Conservation (phyloP, 2,888 invertebrate species). For the Deilephila elpenor region DNA sequence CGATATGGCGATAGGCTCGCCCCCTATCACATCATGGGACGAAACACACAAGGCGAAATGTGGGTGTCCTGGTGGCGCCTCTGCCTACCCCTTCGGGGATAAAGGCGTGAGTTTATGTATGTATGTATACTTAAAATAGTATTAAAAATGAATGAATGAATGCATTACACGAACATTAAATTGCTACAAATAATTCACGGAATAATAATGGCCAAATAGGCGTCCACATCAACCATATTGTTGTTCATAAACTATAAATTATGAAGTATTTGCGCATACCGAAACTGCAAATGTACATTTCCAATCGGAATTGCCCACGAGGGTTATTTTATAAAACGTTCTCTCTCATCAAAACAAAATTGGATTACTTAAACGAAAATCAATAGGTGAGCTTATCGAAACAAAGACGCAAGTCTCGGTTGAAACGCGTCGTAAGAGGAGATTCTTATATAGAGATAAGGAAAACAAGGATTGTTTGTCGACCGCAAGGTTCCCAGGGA, state of each 20-base stretch:
- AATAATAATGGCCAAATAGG: not conserved
- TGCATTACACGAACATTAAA: not conserved
- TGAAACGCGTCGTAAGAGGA: conserved; percentile 49
- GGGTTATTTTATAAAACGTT: conserved; percentile 31
- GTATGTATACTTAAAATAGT: not conserved
- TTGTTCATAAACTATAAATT: conserved; percentile 15
- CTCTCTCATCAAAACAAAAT: conserved; percentile 48
- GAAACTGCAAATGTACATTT: not conserved
- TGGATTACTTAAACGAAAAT: conserved; percentile 49
- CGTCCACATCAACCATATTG: not conserved
- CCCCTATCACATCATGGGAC: no score
- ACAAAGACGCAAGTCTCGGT: conserved; percentile 50
- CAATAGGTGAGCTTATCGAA: conserved; percentile 50
- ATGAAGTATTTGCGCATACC: not conserved
- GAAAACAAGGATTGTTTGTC: conserved; percentile 66
- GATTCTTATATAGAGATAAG: conserved; percentile 64
- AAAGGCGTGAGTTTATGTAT: no score
- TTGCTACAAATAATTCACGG: not conserved
- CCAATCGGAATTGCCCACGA: not conserved
- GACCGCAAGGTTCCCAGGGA: conserved; percentile 66
- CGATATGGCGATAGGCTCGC: no score
- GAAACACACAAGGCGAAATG: no score
- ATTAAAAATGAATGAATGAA: not conserved
- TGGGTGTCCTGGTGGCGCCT: no score
- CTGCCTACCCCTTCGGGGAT: no score